Evolutionary conservation across 2,888 invertebrate genomes (phyloP).

Genomic region (Rhodophaea formosa): DNA sequence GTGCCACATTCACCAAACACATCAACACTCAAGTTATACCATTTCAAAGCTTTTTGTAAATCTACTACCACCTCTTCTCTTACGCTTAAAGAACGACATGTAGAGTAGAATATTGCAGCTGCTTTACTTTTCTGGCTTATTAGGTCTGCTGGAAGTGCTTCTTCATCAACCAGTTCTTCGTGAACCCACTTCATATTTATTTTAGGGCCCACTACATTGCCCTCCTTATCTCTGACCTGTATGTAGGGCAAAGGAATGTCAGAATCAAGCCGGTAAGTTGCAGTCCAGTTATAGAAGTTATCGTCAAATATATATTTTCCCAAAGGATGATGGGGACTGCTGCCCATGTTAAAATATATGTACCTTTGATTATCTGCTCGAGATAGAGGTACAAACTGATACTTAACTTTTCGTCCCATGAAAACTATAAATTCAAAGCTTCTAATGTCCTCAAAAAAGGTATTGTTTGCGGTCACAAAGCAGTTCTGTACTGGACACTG

Average conservation of each 20-base stretch:
- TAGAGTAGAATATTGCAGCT: too few species aligned
- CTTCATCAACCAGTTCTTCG: neutral
- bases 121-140: too few species aligned
- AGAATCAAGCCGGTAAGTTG: constrained; percentile 56
- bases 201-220: neutral
- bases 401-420: neutral
- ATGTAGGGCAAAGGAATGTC: constrained; percentile 53
- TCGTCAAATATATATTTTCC: constrained; percentile 32
- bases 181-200: neutral
- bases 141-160: too few species aligned
- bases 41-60: too few species aligned
- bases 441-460: neutral
- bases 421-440: neutral
- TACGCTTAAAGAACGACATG: too few species aligned
- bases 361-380: neutral
- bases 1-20: neutral
- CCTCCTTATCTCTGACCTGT: constrained; percentile 37
- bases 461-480: neutral
- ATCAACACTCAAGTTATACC: too few species aligned
- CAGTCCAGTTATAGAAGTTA: constrained; percentile 63
- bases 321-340: neutral
- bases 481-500: neutral
- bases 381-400: neutral
- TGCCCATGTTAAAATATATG: neutral
- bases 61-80: too few species aligned